Conservation (phyloP, 2,113 vertebrate genomes). For the Pampusana beccarii region DNA sequence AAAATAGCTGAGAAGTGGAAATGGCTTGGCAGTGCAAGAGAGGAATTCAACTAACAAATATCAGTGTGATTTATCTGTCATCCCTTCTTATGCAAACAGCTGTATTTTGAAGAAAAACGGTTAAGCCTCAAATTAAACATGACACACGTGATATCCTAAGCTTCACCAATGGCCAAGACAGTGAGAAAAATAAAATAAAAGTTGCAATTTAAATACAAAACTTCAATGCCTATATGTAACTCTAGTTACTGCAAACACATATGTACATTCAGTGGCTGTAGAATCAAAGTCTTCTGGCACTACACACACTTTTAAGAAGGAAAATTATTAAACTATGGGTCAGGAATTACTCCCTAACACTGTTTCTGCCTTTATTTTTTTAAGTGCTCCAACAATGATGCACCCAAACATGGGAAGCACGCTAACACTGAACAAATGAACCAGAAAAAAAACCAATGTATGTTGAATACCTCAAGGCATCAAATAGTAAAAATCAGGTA, state of each 20-base stretch:
- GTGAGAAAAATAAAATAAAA: neutral
- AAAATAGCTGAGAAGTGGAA: neutral
- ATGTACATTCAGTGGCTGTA: neutral
- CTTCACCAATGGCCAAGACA: neutral
- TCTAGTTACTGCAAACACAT: neutral
- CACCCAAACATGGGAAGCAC: neutral
- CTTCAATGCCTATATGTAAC: neutral
- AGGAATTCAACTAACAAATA: slow-evolving; percentile 68
- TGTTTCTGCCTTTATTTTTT: neutral
- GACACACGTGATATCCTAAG: neutral
- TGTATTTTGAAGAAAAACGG: neutral
- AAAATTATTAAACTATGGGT: neutral
- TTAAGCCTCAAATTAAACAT: neutral
- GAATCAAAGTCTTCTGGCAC: neutral
- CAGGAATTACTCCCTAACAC: neutral
- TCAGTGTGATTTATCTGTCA: slow-evolving; percentile 45
- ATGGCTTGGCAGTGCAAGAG: slow-evolving; percentile 48
- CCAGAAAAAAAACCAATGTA: neutral
- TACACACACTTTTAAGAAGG: neutral
- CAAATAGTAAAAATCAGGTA: neutral
- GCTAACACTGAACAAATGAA: neutral
- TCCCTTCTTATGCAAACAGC: neutral
- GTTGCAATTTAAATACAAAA: neutral
- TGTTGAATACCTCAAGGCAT: neutral
- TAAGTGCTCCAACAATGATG: neutral